Evolutionary conservation across 2,113 vertebrate genomes (phyloP), one percentile per base, ranked within the genome.

Genomic region (Bombycilla garrulus): DNA sequence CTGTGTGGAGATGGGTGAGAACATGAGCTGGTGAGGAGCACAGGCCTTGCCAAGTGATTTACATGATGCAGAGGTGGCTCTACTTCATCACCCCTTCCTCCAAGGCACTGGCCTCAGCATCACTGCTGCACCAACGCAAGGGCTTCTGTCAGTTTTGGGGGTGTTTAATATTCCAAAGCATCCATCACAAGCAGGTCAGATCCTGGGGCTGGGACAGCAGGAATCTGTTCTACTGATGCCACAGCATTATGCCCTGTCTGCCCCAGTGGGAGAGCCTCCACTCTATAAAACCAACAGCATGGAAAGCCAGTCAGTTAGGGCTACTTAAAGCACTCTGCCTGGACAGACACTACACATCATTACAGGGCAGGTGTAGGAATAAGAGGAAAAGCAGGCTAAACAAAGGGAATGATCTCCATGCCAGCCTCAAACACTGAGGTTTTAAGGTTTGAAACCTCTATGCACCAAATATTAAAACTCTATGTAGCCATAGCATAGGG

Each of bases 1-100:
- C 99, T 99, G 98, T 98, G 97, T 97, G 98, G 90, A 98, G 97
- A 98, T 0, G 98, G 97, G 98, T 97, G 91, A 98, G 88, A 98
- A 95, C 9, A 31, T 97, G 93, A 98, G 97, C 96, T 77, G 83
- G 96, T 64, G 93, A 93, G 87, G 90, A 96, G 93, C 88, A 92
- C 81, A 67, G 66, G 90, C 93, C 82, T 82, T 9, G 80, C 60
- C 2, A 0, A 95, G 85, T 0, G 2, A 95, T 60, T 79, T 45
- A 73, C 22, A 61, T 35, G 29, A 57, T 16, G 69, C 71, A 42
- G 56, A 4, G 15, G 38, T 5, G 70, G 71, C 71, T 86, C 66
- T 71, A 48, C 50, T n/a, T 86, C 74, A 31, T 86, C 74, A 31
- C 69, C 31, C 54, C 56, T 66, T 29, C 62, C 61, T 35, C 84